Base-by-base conservation (phyloP, 2,797 vertebrate genomes). In the Crocodylus rhombifer region DNA sequence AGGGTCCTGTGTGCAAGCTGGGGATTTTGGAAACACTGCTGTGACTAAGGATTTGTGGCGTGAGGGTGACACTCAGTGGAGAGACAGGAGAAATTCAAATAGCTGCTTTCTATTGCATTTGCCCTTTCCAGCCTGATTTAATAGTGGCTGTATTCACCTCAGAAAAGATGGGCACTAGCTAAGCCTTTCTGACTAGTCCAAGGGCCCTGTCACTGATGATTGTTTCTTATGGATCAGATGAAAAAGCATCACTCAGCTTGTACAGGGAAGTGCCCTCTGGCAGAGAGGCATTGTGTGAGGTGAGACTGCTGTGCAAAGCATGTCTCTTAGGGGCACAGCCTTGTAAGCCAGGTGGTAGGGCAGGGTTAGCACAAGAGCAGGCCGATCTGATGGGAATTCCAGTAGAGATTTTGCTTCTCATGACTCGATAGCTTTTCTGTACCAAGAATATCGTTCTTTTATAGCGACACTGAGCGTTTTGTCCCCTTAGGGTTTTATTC, bases 401-500 rank as follows among this genome's bases (percentile, higher is more conserved):
- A 74, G 7, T 4, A n/a, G 75, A 79, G 28, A n/a, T 75, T 84
- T 95, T 95, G 92, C 93, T 95, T 96, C 91, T 95, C 77, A 18
- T 61, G 84, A 89, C 33, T 3, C 1, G 88, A 92, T 64, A 91
- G 94, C 92, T 97, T 96, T 91, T 95, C 58, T 0, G 0, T 96
- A 86, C 86, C 0, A 2, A 94, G 69, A 89, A 90, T 93, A 80
- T 75, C 93, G 93, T 95, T 94, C 91, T 96, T 96, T 94, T 95
- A 88, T 61, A 95, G 91, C 16, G 0, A 96, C 96, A 97, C 93
- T 95, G 96, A 97, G 94, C 14, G 56, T 17, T 94, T 96, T 93
- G 94, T 96, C 94, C 86, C 89, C 90, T 94, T 94, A 93, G 91
- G 95, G 88, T 95, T 97, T 95, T 92, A 96, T 93, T 96, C 95